phyloP scores from a whole-genome alignment of 2,797 vertebrate species.

The Eremophila alpestris region DNA sequence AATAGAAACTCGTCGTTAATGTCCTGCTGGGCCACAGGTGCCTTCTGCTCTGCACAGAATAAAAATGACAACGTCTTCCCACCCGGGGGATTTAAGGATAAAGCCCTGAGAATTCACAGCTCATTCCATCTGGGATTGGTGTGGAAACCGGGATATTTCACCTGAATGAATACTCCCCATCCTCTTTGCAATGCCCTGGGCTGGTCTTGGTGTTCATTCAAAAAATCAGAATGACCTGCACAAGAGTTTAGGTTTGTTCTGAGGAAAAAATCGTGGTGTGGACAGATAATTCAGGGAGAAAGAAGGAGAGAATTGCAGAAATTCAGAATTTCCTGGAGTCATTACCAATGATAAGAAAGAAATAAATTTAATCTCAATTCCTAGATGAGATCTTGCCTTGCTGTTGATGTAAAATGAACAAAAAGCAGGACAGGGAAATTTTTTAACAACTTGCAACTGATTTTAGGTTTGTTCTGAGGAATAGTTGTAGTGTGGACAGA shows the following conservation, averaged over 20 bases:
- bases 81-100: not conserved
- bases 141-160: not conserved
- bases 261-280: accelerated
- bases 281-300: too few relatives aligned
- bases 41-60: not conserved
- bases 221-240: not conserved
- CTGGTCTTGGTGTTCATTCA: not conserved
- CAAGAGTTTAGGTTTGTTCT: not conserved
- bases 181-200: not conserved
- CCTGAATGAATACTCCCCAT: not conserved
- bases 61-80: accelerated
- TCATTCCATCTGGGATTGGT: not conserved
- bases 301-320: not conserved
- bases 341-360: not conserved
- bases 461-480: not conserved
- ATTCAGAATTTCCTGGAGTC: not conserved
- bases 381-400: not conserved
- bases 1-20: not conserved
- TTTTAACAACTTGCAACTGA: not conserved
- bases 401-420: not conserved
- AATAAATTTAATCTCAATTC: not conserved
- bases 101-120: not conserved
- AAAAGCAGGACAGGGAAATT: not conserved
- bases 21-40: not conserved
- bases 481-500: not conserved